Evolutionary conservation across 1,140 invertebrate species (phyloP), one percentile per base, ranked within the genome.

Genomic region (Ganaspis sp.): DNA sequence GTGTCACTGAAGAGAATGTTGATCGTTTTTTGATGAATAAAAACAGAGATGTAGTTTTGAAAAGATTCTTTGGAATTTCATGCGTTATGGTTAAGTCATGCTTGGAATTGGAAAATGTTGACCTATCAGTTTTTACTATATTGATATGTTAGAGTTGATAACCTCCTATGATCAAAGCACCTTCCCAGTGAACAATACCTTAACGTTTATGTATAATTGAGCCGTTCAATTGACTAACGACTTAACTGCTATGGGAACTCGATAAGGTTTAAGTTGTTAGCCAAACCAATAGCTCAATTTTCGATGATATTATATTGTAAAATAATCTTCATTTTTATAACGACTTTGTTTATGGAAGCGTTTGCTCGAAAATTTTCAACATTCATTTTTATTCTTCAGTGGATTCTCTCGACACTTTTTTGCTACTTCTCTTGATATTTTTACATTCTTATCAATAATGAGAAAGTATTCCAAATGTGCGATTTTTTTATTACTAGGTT

Each of bases 31-130:
- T 49, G 45, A n/a, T 49, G 72, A 54, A 9, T 38, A 79, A 29
- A 72, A 58, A 38, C 73, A 72, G n/a, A n/a, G n/a, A n/a, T n/a
- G n/a, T n/a, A n/a, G n/a, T n/a, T 40, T 40, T 40, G 38, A 40
- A 40, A 40, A 40, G 12, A 23, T 23, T 76, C 76, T 69, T 76
- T 74, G 54, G 54, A 69, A 11, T 5, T 19, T 34, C 69, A 15
- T 45, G n/a, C 73, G 75, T 77, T 73, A 40, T 75, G 69, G 70
- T 75, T 75, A n/a, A 69, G 45, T 64, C 75, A 53, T 53, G 45
- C 72, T 74, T 12, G n/a, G 37, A 54, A 69, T n/a, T 34, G 17
- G 26, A 64, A 54, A 37, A 73, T 73, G 70, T 73, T 42, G 42
- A 73, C 70, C 73, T 75, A 64, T 64, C 3, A 34, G 26, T 64